Evolutionary conservation across 2,113 vertebrate genomes (phyloP), one percentile per base, ranked within the genome.

Genomic region (Erythrocercus mccallii): DNA sequence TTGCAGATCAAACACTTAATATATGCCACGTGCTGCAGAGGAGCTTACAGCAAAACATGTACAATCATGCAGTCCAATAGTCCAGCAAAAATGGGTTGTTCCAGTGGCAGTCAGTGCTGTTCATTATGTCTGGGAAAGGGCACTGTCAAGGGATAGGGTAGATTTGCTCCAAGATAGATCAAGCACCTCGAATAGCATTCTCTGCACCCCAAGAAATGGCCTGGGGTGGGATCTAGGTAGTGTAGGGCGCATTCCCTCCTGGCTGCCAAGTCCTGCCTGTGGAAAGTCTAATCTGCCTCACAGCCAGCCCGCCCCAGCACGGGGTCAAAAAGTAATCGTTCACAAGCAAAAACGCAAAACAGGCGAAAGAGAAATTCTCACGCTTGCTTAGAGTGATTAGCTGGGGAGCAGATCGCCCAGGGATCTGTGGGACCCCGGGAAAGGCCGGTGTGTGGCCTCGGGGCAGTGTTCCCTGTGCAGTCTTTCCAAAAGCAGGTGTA

Each of bases 1-100:
- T 87, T 50, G 50, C 70, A 94, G 78, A 72, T 95, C 87, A 83
- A 68, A 94, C 72, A 35, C 85, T 69, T 90, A 80, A 90, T 80
- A 51, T 83, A 21, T 42, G 69, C 73, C 88, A 79, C 42, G 42
- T 77, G 81, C 69, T 73, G 69, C 81, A 73, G 78, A 89, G 77
- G 20, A 89, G 54, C 83, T 94, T 90, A 73, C 30, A 42, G 69
- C 5, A 69, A 73, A 44, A 58, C 5, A 2, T 31, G 56, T 48
- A 45, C 28, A 20, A 13, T 60, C 48, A 6, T 51, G 70, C 48
- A 76, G 47, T 58, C 27, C 45, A 28, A 3, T 3, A 42, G 70
- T 25, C 60, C 68, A 37, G 68, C 21, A 61, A 64, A 71, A 78
- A 24, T 25, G 30, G 47, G 56, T 80, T 69, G 42, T 64, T 92